A percentile compares a stretch with the other conserved stretches of the same genome.
phyloP scores from a whole-genome alignment of 1,140 invertebrate genomes.

The Tetramorium simillimum region DNA sequence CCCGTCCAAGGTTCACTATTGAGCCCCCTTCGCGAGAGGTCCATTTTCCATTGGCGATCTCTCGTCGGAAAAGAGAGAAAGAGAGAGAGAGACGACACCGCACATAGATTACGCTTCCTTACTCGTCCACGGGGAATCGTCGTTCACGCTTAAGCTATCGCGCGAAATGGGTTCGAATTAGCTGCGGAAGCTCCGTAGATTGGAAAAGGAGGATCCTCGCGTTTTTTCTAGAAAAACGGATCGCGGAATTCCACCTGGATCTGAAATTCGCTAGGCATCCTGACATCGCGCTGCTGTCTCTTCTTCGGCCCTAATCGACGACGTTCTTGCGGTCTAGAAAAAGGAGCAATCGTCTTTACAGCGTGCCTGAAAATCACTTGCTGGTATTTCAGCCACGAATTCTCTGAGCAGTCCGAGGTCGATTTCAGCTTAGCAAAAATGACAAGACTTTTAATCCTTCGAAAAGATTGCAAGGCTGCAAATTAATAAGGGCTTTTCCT shows the following conservation, averaged over 20 bases:
- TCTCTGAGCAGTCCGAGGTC: neutral
- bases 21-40: slow-evolving; percentile 21
- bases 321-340: slow-evolving; percentile 18
- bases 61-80: neutral
- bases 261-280: slow-evolving; percentile 29
- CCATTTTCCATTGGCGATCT: slow-evolving; percentile 13
- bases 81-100: neutral
- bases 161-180: slow-evolving; percentile 66
- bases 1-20: slow-evolving; percentile 7
- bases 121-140: slow-evolving; percentile 35
- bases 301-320: slow-evolving; percentile 2
- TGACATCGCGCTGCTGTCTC: neutral
- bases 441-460: neutral
- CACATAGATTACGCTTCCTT: slow-evolving; percentile 61
- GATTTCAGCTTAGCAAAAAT: neutral
- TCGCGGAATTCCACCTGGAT: neutral
- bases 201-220: neutral
- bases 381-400: slow-evolving; percentile 21
- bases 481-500: neutral
- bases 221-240: slow-evolving; percentile 9
- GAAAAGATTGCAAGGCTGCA: neutral
- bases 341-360: slow-evolving; percentile 18
- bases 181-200: slow-evolving; percentile 37
- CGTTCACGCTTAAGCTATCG: slow-evolving; percentile 49
- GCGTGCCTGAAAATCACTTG: neutral